Conservation (phyloP, 2,113 vertebrate genomes). For the Puma concolor region DNA sequence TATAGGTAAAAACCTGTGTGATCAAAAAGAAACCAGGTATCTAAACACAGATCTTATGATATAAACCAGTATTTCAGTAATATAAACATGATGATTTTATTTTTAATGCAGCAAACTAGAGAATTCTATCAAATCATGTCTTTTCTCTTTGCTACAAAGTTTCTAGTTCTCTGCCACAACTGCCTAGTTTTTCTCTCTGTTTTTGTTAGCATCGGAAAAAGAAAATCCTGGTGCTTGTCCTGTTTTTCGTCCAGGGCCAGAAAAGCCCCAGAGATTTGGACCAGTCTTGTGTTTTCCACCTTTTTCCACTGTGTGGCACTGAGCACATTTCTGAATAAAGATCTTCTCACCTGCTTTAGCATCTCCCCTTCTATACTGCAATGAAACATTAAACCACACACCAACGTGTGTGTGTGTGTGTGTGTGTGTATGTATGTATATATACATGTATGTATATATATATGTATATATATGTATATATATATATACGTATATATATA, state of each 20-base stretch:
- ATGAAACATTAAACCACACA: constrained; percentile 43
- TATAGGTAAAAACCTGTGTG: constrained; percentile 1
- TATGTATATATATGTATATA: too few species aligned
- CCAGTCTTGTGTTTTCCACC: constrained; percentile 90
- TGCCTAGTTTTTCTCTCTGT: constrained; percentile 86
- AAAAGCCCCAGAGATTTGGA: constrained; percentile 89
- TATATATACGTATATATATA: too few species aligned
- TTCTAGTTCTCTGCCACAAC: neutral
- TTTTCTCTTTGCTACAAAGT: neutral
- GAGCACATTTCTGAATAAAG: constrained; percentile 90
- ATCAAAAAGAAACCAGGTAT: neutral
- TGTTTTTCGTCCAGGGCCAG: constrained; percentile 88
- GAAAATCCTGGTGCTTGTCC: constrained; percentile 88
- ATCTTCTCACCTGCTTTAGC: constrained; percentile 88
- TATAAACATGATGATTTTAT: neutral
- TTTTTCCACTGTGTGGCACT: constrained; percentile 90
- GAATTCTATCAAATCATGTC: neutral
- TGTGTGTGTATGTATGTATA: too few species aligned
- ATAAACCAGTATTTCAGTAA: constrained; percentile 16
- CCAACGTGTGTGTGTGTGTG: neutral
- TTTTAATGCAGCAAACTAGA: neutral
- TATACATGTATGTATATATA: too few species aligned
- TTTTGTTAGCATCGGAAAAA: constrained; percentile 91
- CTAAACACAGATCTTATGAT: neutral
- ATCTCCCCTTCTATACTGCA: constrained; percentile 84